Percentiles rank a stretch among this genome's conserved stretches.
These are phyloP conservation scores for Pituophis catenifer DNA, from an alignment of 2,113 vertebrate species.

Conservation along the genomic window DNA sequence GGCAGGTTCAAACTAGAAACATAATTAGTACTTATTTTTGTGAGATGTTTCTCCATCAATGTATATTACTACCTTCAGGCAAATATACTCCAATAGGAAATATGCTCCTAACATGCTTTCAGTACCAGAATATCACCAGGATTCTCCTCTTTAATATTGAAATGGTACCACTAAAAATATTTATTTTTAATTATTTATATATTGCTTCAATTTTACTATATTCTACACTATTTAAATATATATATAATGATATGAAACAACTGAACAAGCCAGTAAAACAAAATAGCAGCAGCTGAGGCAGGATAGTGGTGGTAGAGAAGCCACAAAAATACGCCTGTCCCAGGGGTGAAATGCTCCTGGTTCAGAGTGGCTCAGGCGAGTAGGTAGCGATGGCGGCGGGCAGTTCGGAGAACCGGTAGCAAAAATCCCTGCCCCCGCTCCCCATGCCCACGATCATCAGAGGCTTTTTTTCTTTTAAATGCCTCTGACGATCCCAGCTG, in stretches of 20 bases:
- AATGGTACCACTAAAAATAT: not conserved
- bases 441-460: no score
- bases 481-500: no score
- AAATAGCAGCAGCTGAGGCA: not conserved
- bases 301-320: not conserved
- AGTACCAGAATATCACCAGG: not conserved
- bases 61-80: not conserved
- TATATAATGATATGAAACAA: not conserved
- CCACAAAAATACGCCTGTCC: not conserved
- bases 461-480: no score
- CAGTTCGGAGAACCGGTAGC: no score
- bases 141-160: not conserved
- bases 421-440: no score
- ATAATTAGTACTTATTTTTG: not conserved
- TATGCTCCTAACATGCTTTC: not conserved
- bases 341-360: no score
- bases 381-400: no score
- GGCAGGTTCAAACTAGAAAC: not conserved
- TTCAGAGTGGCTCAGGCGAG: no score
- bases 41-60: not conserved
- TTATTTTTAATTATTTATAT: not conserved
- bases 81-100: not conserved
- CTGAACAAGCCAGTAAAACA: not conserved
- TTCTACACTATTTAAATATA: not conserved
- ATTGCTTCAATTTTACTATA: not conserved